Base-by-base conservation (phyloP, 1,140 invertebrate species). In the Leptoteleia sp. region DNA sequence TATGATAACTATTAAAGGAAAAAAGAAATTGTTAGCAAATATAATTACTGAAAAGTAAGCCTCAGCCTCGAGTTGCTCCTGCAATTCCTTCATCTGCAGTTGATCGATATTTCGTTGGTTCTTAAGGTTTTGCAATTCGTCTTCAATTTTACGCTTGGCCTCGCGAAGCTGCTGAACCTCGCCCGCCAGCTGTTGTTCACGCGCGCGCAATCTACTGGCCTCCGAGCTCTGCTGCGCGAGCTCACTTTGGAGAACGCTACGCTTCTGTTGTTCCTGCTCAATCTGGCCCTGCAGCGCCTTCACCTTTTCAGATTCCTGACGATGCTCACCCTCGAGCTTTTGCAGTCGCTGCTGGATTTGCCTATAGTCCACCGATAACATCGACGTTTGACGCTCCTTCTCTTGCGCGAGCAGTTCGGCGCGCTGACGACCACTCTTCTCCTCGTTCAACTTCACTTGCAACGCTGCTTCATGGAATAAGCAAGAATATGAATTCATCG, bases 31-130 rank as follows among this genome's bases (percentile, higher is more conserved):
- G n/a, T n/a, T n/a, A n/a, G n/a, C n/a, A n/a, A n/a, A n/a, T n/a
- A n/a, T n/a, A n/a, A n/a, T 3, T 25, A 92, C 92, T 37, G 95
- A 94, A 87, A 99, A 98, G 85, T 97, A 94, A 83, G 96, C 96
- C 89, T 99, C 97, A 3, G 95, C 94, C 85, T 99, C 97, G 1
- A 98, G 88, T 85, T 98, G 96, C 80, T 97, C 96, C 84, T 97
- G 96, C 38, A 98, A 89, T 88, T 99, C 97, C 85, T 97, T 96
- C 89, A 96, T 95, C 88, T 98, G 94, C 9, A 95, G 87, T 57
- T 95, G 93, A 87, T 93, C 93, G 4, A 94, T 91, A 19, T 93
- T 93, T 62, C 92, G 91, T 52, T 92, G 90, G 31, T 92, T 91
- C 88, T 95, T 95, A n/a, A 96, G 83, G 87, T 93, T 94, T 73